phyloP scores from a whole-genome alignment of 2,113 vertebrate species.

The Geococcyx californianus region DNA sequence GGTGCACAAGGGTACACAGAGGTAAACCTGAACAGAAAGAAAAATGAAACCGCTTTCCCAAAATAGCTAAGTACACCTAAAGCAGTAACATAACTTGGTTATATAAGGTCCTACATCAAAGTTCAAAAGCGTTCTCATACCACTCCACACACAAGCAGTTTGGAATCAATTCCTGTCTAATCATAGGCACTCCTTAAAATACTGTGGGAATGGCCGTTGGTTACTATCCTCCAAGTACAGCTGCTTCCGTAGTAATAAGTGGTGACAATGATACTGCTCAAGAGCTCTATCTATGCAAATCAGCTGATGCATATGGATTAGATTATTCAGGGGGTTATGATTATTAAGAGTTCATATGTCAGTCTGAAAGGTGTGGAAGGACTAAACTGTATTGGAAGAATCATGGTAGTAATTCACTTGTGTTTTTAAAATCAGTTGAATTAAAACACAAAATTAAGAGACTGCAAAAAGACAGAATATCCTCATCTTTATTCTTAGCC shows the following conservation, averaged over 20 bases:
- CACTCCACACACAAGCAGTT: not conserved
- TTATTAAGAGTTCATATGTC: not conserved
- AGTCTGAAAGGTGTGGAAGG: not conserved
- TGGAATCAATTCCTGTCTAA: not conserved
- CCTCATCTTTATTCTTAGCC: not conserved
- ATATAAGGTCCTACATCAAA: not conserved
- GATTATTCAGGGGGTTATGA: not conserved
- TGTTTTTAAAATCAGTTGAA: not conserved
- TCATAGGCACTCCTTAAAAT: not conserved
- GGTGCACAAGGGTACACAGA: not conserved
- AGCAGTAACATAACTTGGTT: not conserved
- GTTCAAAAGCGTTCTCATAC: not conserved
- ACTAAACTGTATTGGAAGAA: not conserved
- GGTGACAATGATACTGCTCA: not conserved
- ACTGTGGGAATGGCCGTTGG: not conserved
- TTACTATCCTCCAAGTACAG: not conserved
- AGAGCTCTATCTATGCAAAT: not conserved
- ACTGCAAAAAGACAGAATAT: not conserved
- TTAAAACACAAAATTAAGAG: not conserved
- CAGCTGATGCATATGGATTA: not conserved
- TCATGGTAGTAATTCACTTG: not conserved
- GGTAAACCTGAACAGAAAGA: not conserved
- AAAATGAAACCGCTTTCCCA: not conserved
- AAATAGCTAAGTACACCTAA: not conserved
- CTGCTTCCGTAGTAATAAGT: not conserved